Percentiles rank a stretch among this genome's conserved stretches.
These are phyloP conservation scores for Drosophila neocordata DNA, from an alignment of 1,140 invertebrate species.

Conservation along the genomic window DNA sequence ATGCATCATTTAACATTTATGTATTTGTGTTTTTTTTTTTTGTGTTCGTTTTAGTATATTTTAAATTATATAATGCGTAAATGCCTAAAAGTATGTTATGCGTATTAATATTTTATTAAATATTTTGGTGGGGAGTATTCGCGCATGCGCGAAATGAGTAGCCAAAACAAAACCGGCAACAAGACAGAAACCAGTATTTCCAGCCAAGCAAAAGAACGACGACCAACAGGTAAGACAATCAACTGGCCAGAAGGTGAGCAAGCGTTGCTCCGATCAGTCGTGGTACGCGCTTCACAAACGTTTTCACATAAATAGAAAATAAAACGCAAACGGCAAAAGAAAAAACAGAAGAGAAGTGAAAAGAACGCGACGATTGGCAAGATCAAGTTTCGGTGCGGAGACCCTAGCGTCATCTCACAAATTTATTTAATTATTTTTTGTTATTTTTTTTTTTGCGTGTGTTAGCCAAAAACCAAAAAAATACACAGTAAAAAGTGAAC, in stretches of 20 bases:
- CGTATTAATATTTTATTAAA: slow-evolving; percentile 20
- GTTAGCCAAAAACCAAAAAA: slow-evolving; percentile 33
- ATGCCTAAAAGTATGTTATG: slow-evolving; percentile 14
- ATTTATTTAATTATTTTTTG: slow-evolving; percentile 23
- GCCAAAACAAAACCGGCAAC: slow-evolving; percentile 73
- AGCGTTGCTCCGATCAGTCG: slow-evolving; percentile 71
- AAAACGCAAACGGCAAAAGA: slow-evolving; percentile 27
- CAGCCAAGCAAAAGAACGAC: slow-evolving; percentile 37
- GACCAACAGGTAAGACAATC: slow-evolving; percentile 64
- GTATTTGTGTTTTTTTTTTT: neutral
- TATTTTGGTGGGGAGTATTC: no score
- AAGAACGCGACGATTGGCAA: slow-evolving; percentile 41
- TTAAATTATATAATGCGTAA: neutral
- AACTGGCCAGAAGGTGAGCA: slow-evolving; percentile 70
- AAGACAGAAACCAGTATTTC: slow-evolving; percentile 68
- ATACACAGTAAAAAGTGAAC: slow-evolving; percentile 32
- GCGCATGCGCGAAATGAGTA: slow-evolving; percentile 68
- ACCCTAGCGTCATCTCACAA: slow-evolving; percentile 61
- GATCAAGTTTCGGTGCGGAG: slow-evolving; percentile 67
- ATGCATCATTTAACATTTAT: neutral
- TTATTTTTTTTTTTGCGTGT: slow-evolving; percentile 36
- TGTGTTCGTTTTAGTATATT: neutral
- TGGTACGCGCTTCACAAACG: slow-evolving; percentile 55
- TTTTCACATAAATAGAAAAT: neutral
- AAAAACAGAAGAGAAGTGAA: slow-evolving; percentile 31